Evolutionary conservation across 2,888 invertebrate species (phyloP), one percentile per base, ranked within the genome.

Genomic region (Drosophila bunnanda): DNA sequence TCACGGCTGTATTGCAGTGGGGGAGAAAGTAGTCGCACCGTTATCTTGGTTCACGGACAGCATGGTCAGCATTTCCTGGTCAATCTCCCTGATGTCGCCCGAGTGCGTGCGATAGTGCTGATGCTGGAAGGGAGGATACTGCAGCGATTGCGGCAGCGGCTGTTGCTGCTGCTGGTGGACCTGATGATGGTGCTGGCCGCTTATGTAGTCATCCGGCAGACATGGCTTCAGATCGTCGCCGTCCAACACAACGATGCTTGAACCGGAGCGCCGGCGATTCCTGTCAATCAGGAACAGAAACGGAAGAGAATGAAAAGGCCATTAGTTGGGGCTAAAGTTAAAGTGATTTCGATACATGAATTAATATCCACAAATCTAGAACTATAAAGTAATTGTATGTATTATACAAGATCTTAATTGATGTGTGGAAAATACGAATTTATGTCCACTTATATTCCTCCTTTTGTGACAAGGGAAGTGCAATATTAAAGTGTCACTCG

Each of bases 241-340:
- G 91, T 95, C 96, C 91, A 96, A 94, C 91, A 96, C 96, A 91
- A 96, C 95, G 92, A 96, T 96, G 92, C 96, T 96, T 93, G 96
- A 96, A 88, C 95, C 95, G 80, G 96, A 96, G 83, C 96, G 94
- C 83, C 96, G 94, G 82, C 96, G 95, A 73, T 96, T 95, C 96
- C 96, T 97, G 39, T n/a, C 78, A 86, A 44, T 41, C 15, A 34
- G n/a, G 52, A 32, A 12, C 17, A 17, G 8, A 48, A 20, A 25
- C 46, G 28, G n/a, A 25, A 28, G 15, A 4, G 39, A 20, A 15
- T 39, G 1, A 38, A 25, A 55, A 41, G 12, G 9, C 9, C 7
- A 20, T 55, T 39, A 46, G 30, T 54, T 10, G 20, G 1, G 38
- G 38, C 0, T 1, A 1, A 9, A 8, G 15, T 10, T 20, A 10